Evolutionary conservation across 2,113 vertebrate genomes (phyloP), one percentile per base, ranked within the genome.

Genomic region (Alexandromys fortis): DNA sequence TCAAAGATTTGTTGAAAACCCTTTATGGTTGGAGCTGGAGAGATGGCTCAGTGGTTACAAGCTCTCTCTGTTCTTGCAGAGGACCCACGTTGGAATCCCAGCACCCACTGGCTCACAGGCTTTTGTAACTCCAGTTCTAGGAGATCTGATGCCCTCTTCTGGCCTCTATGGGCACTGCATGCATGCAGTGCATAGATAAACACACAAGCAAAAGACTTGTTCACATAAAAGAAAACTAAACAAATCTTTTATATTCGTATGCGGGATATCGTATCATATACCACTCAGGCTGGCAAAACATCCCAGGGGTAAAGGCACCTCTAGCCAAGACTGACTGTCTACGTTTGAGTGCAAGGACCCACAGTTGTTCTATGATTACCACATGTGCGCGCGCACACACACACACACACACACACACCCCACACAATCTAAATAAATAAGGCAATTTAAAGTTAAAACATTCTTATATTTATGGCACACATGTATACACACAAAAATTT

Each of bases 161-260:
- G 58, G 24, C n/a, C 55, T 75, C 35, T 17, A 9, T 38, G 35
- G 70, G 70, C 35, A 61, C 52, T 82, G 35, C 22, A 38, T 61
- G 35, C 52, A 26, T 38, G 35, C 24, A 5, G 10, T 82, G 79
- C 79, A 58, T 7, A 58, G 21, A 24, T 35, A 61, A 21, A 55
- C 33, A n/a, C 19, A 12, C 10, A 33, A 35, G 35, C 52, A 61
- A 61, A 82, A 82, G n/a, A 55, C 21, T 81, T 0, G 35, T 55
- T 16, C 55, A 38, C 22, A 82, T 26, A 58, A 82, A 82, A 82
- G n/a, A 55, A 24, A 81, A 58, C 24, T 58, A 81, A 55, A 11
- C 13, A 79, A 81, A 21, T n/a, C 33, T n/a, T 55, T 92, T 88
- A 52, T 78, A 65, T 95, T 94, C 72, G n/a, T 61, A 52, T 73